Evolutionary conservation across 2,797 vertebrate genomes (phyloP).

Genomic region (Lagorchestes hirsutus): DNA sequence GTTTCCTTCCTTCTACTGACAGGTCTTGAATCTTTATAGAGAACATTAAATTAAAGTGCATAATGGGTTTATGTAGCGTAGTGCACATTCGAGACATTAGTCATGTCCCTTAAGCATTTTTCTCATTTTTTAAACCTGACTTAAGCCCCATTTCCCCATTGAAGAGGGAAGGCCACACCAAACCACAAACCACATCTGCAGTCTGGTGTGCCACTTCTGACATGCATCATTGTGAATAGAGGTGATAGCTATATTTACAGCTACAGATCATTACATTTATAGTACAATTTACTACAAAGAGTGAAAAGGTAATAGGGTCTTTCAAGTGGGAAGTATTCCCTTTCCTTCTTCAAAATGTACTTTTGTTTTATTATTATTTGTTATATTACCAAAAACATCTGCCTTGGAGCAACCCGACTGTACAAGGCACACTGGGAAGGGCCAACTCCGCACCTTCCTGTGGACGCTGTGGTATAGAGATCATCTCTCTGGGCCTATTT

Average conservation of each 20-base stretch:
- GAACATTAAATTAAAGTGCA: slow-evolving; percentile 76
- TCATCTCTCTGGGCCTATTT: not conserved
- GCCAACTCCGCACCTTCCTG: not conserved
- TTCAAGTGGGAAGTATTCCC: slow-evolving; percentile 39
- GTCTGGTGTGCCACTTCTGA: slow-evolving; percentile 61
- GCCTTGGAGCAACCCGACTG: slow-evolving; percentile 16
- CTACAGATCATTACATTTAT: slow-evolving; percentile 51
- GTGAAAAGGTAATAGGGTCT: slow-evolving; percentile 66
- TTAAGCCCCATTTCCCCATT: slow-evolving; percentile 63
- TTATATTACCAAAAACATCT: slow-evolving; percentile 15
- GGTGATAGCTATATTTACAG: slow-evolving; percentile 27
- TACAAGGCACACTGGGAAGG: not conserved
- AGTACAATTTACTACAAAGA: slow-evolving; percentile 50
- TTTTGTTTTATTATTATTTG: not conserved
- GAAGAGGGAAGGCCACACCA: slow-evolving; percentile 67
- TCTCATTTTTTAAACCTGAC: slow-evolving; percentile 71
- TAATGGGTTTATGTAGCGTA: slow-evolving; percentile 75
- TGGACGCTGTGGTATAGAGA: not conserved
- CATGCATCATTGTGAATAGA: slow-evolving; percentile 45
- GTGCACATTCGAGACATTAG: slow-evolving; percentile 60
- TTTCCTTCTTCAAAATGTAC: slow-evolving; percentile 20
- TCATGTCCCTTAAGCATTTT: slow-evolving; percentile 74
- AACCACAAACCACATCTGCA: slow-evolving; percentile 66
- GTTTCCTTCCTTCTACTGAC: slow-evolving; percentile 73
- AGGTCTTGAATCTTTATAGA: slow-evolving; percentile 77